Base-by-base conservation (phyloP, 2,113 vertebrate species). In the Saccopteryx leptura region DNA sequence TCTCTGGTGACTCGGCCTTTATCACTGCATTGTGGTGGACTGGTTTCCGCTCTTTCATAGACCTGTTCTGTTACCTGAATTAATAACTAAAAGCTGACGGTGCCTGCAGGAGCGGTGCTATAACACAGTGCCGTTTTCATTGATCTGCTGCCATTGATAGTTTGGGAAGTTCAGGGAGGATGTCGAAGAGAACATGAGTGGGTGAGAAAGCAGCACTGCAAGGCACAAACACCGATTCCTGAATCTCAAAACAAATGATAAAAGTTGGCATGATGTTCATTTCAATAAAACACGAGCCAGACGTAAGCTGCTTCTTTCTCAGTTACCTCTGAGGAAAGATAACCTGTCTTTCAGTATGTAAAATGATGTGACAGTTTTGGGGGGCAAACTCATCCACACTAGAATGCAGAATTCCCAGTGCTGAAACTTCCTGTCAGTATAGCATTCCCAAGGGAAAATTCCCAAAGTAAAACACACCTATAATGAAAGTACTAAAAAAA, bases 91-190 rank as follows among this genome's bases (percentile, higher is more conserved):
- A 75, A 18, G 60, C 24, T 76, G 72, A 92, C 80, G 76, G 23
- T 60, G 87, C 76, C 66, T 85, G 19, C 79, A 80, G 54, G 60
- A 85, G 15, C 8, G n/a, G 84, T 93, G 39, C 66, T 85, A 12
- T 39, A 84, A 88, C 92, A 88, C 31, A 84, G 78, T 33, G 23
- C 6, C 50, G n/a, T 66, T 94, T 94, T 71, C 92, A 85, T 50
- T 71, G 66, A 91, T 88, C 66, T 88, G 60, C 80, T 93, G 61
- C 78, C 90, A 88, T 88, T 88, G 90, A 48, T 28, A 74, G 91
- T 50, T 94, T 71, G 61, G 31, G 93, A 91, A 96, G 72, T 71
- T 54, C 31, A 96, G 21, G 31, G 74, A 94, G 54, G 48, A 66
- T 91, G 66, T 85, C 39, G 72, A 75, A 88, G 81, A 87, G 60